phyloP scores from a whole-genome alignment of 1,140 invertebrate species.

The Heliothis subflexa region DNA sequence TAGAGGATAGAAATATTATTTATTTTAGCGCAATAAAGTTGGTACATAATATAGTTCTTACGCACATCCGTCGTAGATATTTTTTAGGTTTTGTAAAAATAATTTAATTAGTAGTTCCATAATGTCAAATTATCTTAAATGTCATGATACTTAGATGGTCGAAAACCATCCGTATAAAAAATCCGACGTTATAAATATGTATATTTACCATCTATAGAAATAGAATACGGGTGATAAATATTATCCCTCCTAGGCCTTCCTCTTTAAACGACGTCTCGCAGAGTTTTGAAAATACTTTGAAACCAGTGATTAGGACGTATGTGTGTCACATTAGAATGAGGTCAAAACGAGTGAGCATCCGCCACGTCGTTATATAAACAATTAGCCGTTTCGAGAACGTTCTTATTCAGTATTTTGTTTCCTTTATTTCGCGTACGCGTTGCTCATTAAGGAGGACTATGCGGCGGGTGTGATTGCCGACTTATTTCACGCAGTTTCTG shows the following conservation, averaged over 20 bases:
- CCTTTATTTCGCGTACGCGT: constrained; percentile 5
- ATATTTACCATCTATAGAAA: no score
- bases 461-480: constrained; percentile 42
- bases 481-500: constrained; percentile 35
- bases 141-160: no score
- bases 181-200: no score
- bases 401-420: constrained; percentile 41
- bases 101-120: no score
- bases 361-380: constrained; percentile 49
- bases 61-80: no score
- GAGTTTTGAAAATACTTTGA: constrained; percentile 13
- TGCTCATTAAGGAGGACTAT: constrained; percentile 21
- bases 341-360: constrained; percentile 12
- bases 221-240: no score
- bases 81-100: no score
- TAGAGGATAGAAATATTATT: no score
- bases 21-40: no score
- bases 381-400: constrained; percentile 51
- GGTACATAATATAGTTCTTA: no score
- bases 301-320: constrained; percentile 36
- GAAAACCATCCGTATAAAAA: no score
- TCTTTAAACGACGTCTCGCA: background rate
- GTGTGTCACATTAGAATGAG: constrained; percentile 39
- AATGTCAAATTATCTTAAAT: no score
- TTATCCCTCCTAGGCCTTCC: constrained; percentile 33